Conservation (phyloP, 2,888 invertebrate genomes). For the Serrognathus titanus region DNA sequence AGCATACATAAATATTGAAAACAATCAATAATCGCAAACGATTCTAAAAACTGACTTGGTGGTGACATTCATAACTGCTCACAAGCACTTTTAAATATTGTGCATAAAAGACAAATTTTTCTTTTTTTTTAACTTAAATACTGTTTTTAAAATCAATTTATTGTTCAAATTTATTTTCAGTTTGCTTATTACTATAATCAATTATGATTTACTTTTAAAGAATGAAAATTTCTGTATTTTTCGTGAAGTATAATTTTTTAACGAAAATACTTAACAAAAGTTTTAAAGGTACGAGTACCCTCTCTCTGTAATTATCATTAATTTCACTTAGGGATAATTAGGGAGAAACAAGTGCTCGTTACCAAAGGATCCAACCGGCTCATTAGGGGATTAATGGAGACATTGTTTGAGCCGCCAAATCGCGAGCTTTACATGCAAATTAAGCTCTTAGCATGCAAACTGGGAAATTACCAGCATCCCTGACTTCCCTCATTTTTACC, state of each 20-base stretch:
- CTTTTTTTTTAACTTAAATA: no score
- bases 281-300: neutral
- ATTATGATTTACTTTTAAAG: no score
- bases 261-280: no score
- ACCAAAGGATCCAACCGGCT: slow-evolving; percentile 31
- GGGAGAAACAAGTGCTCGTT: slow-evolving; percentile 27
- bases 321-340: slow-evolving; percentile 40
- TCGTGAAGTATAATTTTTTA: no score
- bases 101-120: no score
- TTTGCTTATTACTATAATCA: no score
- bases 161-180: no score
- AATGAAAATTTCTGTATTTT: no score
- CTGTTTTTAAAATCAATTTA: no score
- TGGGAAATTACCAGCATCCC: slow-evolving; percentile 46
- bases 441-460: slow-evolving; percentile 49
- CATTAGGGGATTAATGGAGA: slow-evolving; percentile 49
- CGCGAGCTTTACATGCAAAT: slow-evolving; percentile 48
- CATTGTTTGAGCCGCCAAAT: slow-evolving; percentile 46
- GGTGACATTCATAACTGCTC: no score
- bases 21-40: slow-evolving; percentile 10
- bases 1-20: slow-evolving; percentile 17
- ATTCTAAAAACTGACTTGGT: no score
- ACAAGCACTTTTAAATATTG: no score
- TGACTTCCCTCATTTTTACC: neutral
- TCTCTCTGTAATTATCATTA: slow-evolving; percentile 30